Evolutionary conservation across 2,797 vertebrate genomes (phyloP).

Genomic region (Sitta carolinensis): DNA sequence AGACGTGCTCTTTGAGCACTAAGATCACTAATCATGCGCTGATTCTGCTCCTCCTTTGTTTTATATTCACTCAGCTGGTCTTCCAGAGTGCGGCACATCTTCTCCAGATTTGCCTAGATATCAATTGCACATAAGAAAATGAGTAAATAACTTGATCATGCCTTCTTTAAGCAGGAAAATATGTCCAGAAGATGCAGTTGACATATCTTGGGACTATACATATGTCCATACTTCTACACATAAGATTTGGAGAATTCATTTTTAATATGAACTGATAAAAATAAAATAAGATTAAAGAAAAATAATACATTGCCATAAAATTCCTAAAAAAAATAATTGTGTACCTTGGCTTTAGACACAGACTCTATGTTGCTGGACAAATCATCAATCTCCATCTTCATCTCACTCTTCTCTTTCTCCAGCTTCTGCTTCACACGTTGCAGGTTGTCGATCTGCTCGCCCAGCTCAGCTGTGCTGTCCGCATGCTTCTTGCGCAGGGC

Average conservation of each 20-base stretch:
- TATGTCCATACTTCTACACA: accelerated
- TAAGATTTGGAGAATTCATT: neutral
- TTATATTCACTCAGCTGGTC: slow-evolving; percentile 88
- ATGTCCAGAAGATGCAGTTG: neutral
- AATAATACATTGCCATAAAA: neutral
- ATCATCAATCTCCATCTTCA: slow-evolving; percentile 72
- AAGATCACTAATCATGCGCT: slow-evolving; percentile 83
- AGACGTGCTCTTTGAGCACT: slow-evolving; percentile 84
- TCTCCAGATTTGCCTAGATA: slow-evolving; percentile 85
- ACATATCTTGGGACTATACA: neutral
- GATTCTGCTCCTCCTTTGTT: slow-evolving; percentile 85
- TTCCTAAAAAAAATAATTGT: neutral
- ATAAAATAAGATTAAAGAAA: neutral
- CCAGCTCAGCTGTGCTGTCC: slow-evolving; percentile 80
- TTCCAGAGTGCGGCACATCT: slow-evolving; percentile 83
- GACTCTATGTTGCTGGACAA: slow-evolving; percentile 32
- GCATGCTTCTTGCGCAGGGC: slow-evolving; percentile 81
- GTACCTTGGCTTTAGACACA: slow-evolving; percentile 44
- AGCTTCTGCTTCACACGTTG: slow-evolving; percentile 80
- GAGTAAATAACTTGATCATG: neutral
- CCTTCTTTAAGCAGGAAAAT: neutral
- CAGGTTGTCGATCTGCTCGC: slow-evolving; percentile 77
- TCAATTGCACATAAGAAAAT: neutral
- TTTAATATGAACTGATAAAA: neutral
- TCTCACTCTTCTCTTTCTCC: slow-evolving; percentile 63